Evolutionary conservation across 1,140 invertebrate genomes (phyloP).

Genomic region (Panagrolaimus sp.): DNA sequence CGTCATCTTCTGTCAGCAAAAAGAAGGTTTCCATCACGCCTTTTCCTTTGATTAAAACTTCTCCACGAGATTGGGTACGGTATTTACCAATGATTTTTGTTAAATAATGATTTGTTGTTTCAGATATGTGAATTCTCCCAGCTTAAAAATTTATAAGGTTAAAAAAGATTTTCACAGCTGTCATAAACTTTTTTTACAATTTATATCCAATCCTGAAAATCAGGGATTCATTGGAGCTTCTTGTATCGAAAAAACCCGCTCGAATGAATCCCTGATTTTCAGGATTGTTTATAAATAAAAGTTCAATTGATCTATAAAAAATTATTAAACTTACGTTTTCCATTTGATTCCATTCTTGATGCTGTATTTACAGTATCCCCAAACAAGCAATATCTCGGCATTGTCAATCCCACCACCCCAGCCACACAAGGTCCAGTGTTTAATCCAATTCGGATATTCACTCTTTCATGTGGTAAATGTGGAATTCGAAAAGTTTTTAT

Average conservation of each 20-base stretch:
- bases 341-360: constrained; percentile 64
- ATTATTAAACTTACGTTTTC: constrained; percentile 60
- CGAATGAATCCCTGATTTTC: too few species aligned
- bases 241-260: too few species aligned
- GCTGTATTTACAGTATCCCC: constrained; percentile 66
- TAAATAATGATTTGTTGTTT: constrained; percentile 39
- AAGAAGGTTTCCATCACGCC: constrained; percentile 14
- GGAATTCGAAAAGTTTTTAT: constrained; percentile 19
- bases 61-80: constrained; percentile 41
- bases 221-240: too few species aligned
- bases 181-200: too few species aligned
- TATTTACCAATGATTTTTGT: constrained; percentile 39
- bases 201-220: too few species aligned
- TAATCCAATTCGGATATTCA: constrained; percentile 16
- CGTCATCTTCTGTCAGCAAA: constrained; percentile 1
- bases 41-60: constrained; percentile 45
- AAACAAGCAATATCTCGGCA: constrained; percentile 76
- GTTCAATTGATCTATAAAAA: not conserved
- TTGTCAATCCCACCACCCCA: constrained; percentile 76
- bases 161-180: too few species aligned
- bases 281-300: not conserved
- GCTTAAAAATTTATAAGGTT: constrained; percentile 23
- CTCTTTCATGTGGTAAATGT: constrained; percentile 20
- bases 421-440: constrained; percentile 71
- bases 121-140: constrained; percentile 41